phyloP scores from a whole-genome alignment of 2,888 invertebrate genomes.

The Orthonevra nobilis region DNA sequence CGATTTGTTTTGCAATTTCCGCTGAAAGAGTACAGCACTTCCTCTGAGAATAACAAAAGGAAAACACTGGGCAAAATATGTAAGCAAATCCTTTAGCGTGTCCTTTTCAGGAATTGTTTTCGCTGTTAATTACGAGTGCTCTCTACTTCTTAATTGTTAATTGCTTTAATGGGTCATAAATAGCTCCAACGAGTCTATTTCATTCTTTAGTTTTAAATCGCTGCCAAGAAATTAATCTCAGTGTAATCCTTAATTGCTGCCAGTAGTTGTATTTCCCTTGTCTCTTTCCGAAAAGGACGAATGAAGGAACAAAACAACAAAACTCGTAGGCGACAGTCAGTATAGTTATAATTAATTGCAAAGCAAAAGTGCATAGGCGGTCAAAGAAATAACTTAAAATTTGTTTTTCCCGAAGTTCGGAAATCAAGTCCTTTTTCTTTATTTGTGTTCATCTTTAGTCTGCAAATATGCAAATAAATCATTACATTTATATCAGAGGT shows the following conservation, averaged over 20 bases:
- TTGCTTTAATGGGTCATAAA: constrained; percentile 68
- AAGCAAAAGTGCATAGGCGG: constrained; percentile 61
- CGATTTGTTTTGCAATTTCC: constrained; percentile 53
- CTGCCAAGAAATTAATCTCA: constrained; percentile 69
- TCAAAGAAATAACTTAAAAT: constrained; percentile 35
- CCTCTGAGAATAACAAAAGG: too few species aligned
- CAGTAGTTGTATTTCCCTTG: constrained; percentile 19
- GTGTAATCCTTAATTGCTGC: constrained; percentile 68
- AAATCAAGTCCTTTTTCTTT: too few species aligned
- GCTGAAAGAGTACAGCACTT: too few species aligned
- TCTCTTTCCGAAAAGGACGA: background rate
- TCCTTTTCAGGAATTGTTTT: constrained; percentile 56
- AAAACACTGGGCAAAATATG: too few species aligned
- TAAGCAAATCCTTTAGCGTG: constrained; percentile 43
- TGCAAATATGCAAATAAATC: constrained; percentile 72
- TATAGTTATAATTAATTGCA: constrained; percentile 62
- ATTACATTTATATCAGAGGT: constrained; percentile 64
- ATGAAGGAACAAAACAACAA: constrained; percentile 3
- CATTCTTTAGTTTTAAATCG: constrained; percentile 38
- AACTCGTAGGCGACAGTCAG: constrained; percentile 37
- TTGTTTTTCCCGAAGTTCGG: background rate
- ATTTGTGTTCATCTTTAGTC: constrained; percentile 59
- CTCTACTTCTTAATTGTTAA: constrained; percentile 63
- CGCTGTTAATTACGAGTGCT: constrained; percentile 60
- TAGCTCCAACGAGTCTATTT: constrained; percentile 55